Evolutionary conservation across 1,140 invertebrate genomes (phyloP).

Genomic region (Orussus abietinus): DNA sequence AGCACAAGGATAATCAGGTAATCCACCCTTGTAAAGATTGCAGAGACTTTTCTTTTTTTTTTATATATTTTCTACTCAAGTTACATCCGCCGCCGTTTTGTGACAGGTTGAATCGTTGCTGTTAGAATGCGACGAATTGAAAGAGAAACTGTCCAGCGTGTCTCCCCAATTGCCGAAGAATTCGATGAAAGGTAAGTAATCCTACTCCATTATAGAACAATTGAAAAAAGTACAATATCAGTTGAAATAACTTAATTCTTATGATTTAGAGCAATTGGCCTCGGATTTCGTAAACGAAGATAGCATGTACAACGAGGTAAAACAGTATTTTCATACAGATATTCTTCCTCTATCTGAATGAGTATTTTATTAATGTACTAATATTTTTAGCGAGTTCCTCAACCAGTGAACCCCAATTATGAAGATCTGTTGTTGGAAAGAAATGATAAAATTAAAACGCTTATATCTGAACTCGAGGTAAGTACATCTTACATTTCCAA

Average conservation of each 20-base stretch:
- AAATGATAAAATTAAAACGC: slow-evolving; percentile 65
- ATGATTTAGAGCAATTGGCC: slow-evolving; percentile 45
- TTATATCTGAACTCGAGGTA: slow-evolving; percentile 65
- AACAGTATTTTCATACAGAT: background rate
- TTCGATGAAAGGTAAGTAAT: slow-evolving; percentile 25
- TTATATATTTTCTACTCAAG: background rate
- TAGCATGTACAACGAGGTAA: slow-evolving; percentile 36
- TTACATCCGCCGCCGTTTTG: slow-evolving; percentile 6
- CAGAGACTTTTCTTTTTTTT: background rate
- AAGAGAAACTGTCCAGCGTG: slow-evolving; percentile 36
- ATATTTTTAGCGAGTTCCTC: slow-evolving; percentile 42
- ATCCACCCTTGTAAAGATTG: slow-evolving; percentile 5
- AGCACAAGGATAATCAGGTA: slow-evolving; percentile 66
- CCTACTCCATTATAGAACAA: slow-evolving; percentile 20
- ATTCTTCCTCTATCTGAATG: background rate
- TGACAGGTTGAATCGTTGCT: slow-evolving; percentile 52
- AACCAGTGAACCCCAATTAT: slow-evolving; percentile 40
- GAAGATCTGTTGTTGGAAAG: slow-evolving; percentile 58
- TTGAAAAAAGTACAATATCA: slow-evolving; percentile 26
- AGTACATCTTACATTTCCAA: slow-evolving; percentile 11
- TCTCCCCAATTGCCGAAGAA: slow-evolving; percentile 29
- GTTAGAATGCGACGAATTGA: slow-evolving; percentile 53
- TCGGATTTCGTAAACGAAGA: slow-evolving; percentile 23
- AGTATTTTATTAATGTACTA: background rate
- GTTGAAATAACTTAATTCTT: slow-evolving; percentile 18